Percentiles rank a stretch among this genome's conserved stretches.
Conservation (phyloP, 2,888 invertebrate species). For the Phortica okadai region DNA sequence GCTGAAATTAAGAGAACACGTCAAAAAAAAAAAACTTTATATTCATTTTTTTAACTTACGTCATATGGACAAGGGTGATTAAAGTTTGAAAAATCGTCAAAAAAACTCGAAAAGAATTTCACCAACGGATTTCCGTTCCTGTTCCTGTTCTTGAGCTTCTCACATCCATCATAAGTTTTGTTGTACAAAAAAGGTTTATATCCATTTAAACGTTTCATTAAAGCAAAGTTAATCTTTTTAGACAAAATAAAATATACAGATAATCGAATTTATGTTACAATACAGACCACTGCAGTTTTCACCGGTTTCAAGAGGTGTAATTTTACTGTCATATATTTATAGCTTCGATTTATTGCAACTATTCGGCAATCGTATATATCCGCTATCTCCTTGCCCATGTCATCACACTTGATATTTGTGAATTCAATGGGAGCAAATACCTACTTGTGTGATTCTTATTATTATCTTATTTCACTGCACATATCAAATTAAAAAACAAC, state of each 20-base stretch:
- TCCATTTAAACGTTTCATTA: conserved; percentile 44
- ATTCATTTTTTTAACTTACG: not conserved
- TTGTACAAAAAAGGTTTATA: conserved; percentile 43
- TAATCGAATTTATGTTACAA: too few relatives aligned
- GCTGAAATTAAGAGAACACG: not conserved
- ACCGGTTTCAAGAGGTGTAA: not conserved
- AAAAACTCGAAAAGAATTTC: conserved; percentile 18
- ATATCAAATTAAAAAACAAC: too few relatives aligned
- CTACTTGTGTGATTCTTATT: not conserved
- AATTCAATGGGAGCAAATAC: conserved; percentile 40
- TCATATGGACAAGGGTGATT: conserved; percentile 51
- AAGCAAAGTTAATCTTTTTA: conserved; percentile 3
- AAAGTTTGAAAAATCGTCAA: conserved; percentile 38
- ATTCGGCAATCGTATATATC: conserved; percentile 40
- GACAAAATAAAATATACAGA: conserved; percentile 2
- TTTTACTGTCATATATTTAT: conserved; percentile 42
- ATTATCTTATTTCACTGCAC: too few relatives aligned
- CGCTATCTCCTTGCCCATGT: not conserved
- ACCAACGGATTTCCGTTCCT: conserved; percentile 6
- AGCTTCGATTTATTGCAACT: conserved; percentile 52
- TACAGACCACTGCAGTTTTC: conserved; percentile 29
- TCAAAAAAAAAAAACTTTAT: too few relatives aligned
- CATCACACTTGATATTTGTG: conserved; percentile 51
- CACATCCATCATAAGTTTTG: conserved; percentile 41
- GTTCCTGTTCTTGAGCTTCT: conserved; percentile 20